These are phyloP conservation scores for Trachymyrmex septentrionalis DNA, from an alignment of 1,140 invertebrate species.

Conservation along the genomic window DNA sequence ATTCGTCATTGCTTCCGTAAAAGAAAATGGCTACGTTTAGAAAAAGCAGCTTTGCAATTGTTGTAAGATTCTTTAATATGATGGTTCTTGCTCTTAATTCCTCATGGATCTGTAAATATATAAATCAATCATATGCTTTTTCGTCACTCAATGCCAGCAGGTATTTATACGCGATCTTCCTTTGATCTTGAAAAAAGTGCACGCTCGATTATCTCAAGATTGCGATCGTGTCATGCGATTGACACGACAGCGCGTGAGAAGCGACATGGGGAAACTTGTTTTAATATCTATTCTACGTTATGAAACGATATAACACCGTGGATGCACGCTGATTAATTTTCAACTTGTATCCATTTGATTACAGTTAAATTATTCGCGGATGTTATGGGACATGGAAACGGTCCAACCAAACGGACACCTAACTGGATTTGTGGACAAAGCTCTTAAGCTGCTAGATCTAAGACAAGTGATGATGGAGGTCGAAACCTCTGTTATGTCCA, in stretches of 20 bases:
- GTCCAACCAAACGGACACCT: slow-evolving; percentile 89
- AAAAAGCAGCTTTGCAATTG: too few species aligned
- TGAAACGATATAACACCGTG: background rate
- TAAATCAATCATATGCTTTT: too few species aligned
- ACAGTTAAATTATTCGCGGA: slow-evolving; percentile 87
- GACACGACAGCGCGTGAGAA: too few species aligned
- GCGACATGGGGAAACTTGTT: background rate
- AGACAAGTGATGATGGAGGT: slow-evolving; percentile 95
- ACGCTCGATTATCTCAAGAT: background rate
- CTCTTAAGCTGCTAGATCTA: slow-evolving; percentile 92
- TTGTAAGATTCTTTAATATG: too few species aligned
- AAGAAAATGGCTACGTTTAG: slow-evolving; percentile 12
- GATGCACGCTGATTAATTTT: background rate
- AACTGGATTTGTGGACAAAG: slow-evolving; percentile 93
- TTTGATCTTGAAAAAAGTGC: slow-evolving; percentile 21
- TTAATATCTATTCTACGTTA: background rate
- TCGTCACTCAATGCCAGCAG: too few species aligned
- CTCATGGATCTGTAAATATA: too few species aligned
- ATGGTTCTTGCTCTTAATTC: too few species aligned
- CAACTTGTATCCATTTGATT: slow-evolving; percentile 33
- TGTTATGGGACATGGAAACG: slow-evolving; percentile 91
- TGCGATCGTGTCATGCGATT: background rate
- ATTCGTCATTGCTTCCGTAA: slow-evolving; percentile 54
- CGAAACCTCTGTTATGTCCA: slow-evolving; percentile 96
- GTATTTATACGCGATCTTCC: background rate